A percentile compares a stretch with the other conserved stretches of the same genome.
Conservation (phyloP, 2,113 vertebrate genomes). For the Manacus vitellinus region DNA sequence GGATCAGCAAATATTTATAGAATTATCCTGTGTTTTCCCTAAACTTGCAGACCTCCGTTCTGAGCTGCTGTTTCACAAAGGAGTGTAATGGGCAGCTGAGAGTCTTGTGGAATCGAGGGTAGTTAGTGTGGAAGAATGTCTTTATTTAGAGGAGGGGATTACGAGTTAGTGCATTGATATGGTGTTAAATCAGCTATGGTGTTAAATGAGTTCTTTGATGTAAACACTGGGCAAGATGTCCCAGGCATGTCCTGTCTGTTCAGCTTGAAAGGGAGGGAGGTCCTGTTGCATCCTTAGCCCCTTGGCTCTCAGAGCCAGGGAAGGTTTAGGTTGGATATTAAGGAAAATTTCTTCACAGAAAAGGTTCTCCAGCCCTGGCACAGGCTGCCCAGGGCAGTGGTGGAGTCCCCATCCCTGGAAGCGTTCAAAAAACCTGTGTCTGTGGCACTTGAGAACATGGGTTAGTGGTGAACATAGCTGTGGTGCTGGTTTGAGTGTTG, state of each 20-base stretch:
- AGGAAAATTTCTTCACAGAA: neutral
- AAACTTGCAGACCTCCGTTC: neutral
- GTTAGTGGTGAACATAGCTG: neutral
- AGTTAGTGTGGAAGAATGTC: neutral
- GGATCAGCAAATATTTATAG: neutral
- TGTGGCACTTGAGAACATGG: neutral
- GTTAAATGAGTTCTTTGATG: neutral
- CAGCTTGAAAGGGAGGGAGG: neutral
- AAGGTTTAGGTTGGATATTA: neutral
- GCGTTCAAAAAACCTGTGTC: neutral
- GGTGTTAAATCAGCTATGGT: neutral
- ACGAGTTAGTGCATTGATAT: rapidly evolving
- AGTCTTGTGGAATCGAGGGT: rapidly evolving
- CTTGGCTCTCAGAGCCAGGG: neutral
- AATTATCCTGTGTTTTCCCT: neutral
- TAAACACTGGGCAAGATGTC: neutral
- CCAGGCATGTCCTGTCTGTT: rapidly evolving
- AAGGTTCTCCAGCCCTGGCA: neutral
- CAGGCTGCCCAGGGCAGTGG: neutral
- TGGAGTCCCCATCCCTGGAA: neutral
- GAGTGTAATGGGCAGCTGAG: neutral
- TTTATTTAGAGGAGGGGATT: neutral
- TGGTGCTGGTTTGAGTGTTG: neutral
- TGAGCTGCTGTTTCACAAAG: neutral
- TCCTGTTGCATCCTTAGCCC: no score